Evolutionary conservation across 2,888 invertebrate species (phyloP).

Genomic region (Acleris cristana): DNA sequence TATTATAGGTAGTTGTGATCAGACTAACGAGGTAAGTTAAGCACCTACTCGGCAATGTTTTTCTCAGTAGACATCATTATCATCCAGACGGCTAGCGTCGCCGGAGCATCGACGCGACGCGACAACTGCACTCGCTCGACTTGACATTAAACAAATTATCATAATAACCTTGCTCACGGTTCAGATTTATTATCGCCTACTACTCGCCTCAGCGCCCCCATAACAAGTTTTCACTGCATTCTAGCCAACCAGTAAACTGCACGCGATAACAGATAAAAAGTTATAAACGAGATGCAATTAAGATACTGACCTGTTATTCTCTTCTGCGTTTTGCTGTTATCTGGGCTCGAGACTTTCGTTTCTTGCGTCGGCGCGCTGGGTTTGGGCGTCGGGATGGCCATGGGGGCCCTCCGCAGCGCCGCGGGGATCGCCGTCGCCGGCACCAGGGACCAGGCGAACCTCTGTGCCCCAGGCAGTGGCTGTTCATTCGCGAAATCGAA

Average conservation of each 20-base stretch:
- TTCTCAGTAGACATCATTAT: slow-evolving; percentile 17
- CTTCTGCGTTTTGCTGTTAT: slow-evolving; percentile 80
- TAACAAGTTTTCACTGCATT: slow-evolving; percentile 20
- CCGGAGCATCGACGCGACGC: slow-evolving; percentile 10
- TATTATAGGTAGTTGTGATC: too few relatives aligned
- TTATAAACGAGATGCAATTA: slow-evolving; percentile 28
- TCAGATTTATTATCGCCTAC: slow-evolving; percentile 21
- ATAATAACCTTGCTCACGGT: slow-evolving; percentile 26
- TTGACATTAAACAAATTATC: slow-evolving; percentile 23
- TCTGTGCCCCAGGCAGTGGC: slow-evolving; percentile 77
- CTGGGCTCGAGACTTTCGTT: slow-evolving; percentile 71
- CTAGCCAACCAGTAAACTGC: slow-evolving; percentile 20
- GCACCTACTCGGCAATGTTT: slow-evolving; percentile 8
- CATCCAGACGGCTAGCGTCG: slow-evolving; percentile 16
- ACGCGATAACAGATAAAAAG: slow-evolving; percentile 28
- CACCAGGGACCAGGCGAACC: slow-evolving; percentile 81
- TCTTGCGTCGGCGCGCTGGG: slow-evolving; percentile 61
- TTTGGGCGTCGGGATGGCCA: slow-evolving; percentile 67
- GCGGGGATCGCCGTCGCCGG: slow-evolving; percentile 73
- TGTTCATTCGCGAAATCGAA: slow-evolving; percentile 86
- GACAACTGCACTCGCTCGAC: slow-evolving; percentile 19
- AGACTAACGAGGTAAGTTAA: background rate
- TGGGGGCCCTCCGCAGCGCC: slow-evolving; percentile 71
- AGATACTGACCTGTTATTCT: slow-evolving; percentile 83
- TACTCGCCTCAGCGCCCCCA: slow-evolving; percentile 4